These are phyloP conservation scores for Marronus borbonicus DNA, from an alignment of 2,888 invertebrate genomes.

Conservation along the genomic window DNA sequence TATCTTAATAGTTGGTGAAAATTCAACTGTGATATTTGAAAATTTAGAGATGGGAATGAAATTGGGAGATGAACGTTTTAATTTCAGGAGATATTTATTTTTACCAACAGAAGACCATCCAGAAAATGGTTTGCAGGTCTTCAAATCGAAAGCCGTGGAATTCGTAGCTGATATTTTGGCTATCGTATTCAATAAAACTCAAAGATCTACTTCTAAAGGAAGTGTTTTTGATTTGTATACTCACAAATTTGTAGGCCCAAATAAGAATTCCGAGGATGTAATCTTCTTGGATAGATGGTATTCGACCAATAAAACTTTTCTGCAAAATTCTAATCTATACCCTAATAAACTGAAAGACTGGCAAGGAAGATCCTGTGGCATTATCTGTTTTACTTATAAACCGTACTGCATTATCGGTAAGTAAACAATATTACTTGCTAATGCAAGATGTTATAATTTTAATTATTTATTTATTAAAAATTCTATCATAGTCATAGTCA, in stretches of 20 bases:
- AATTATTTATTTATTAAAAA: too few relatives aligned
- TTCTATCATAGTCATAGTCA: too few relatives aligned
- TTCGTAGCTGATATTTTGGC: conserved; percentile 43
- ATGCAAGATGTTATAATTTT: too few relatives aligned
- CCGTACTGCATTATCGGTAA: conserved; percentile 73
- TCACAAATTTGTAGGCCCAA: conserved; percentile 46
- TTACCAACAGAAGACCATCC: conserved; percentile 18
- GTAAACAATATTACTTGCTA: conserved; percentile 18
- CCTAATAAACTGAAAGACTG: conserved; percentile 61
- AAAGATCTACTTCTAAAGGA: background rate
- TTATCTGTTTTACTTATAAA: conserved; percentile 75
- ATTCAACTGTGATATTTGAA: conserved; percentile 41
- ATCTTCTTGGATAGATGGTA: conserved; percentile 58
- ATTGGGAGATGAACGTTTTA: conserved; percentile 43
- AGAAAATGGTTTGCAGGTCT: conserved; percentile 29
- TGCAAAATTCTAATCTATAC: conserved; percentile 56
- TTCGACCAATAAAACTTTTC: conserved; percentile 57
- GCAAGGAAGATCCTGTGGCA: conserved; percentile 67
- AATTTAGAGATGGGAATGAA: conserved; percentile 44
- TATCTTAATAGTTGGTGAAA: conserved; percentile 31
- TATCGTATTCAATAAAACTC: background rate
- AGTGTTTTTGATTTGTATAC: conserved; percentile 43
- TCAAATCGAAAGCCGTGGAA: conserved; percentile 25
- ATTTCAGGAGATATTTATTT: conserved; percentile 46
- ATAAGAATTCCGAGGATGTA: background rate